These are phyloP conservation scores for Zophobas morio DNA, from an alignment of 1,140 invertebrate species.

Conservation along the genomic window DNA sequence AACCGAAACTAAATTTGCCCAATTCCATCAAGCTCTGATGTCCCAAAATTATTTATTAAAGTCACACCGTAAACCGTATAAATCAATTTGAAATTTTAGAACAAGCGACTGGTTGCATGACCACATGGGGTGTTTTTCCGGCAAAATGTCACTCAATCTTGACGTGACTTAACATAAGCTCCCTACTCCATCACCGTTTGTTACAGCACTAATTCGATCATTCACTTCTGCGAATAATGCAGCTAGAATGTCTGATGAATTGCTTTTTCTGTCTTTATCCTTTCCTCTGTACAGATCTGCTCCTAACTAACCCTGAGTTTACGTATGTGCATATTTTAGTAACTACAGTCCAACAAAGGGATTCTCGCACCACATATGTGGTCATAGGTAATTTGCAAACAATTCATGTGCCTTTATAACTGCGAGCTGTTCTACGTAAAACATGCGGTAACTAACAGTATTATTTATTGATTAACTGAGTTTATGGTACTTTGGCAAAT, in stretches of 20 bases:
- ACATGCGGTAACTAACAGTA: no score
- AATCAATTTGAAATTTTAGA: constrained; percentile 14
- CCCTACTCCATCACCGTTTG: not conserved
- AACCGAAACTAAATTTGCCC: no score
- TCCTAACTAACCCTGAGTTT: not conserved
- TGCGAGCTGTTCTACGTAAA: no score
- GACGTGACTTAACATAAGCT: constrained; percentile 7
- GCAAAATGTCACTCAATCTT: constrained; percentile 8
- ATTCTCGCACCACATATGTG: not conserved
- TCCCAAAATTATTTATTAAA: no score
- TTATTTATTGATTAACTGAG: no score
- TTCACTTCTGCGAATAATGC: not conserved
- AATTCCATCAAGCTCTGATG: no score
- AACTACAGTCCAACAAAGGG: constrained; percentile 4
- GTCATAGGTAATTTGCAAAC: not conserved
- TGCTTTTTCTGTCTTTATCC: not conserved
- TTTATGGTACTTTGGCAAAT: no score
- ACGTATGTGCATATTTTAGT: constrained; percentile 4
- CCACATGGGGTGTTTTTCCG: not conserved
- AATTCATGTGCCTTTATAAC: not conserved
- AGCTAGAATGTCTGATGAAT: not conserved
- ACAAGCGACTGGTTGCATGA: not conserved
- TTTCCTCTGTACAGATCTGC: not conserved
- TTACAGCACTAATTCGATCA: not conserved
- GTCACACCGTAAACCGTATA: not conserved